phyloP scores from a whole-genome alignment of 2,113 vertebrate genomes.

The Monarcha castaneiventris region DNA sequence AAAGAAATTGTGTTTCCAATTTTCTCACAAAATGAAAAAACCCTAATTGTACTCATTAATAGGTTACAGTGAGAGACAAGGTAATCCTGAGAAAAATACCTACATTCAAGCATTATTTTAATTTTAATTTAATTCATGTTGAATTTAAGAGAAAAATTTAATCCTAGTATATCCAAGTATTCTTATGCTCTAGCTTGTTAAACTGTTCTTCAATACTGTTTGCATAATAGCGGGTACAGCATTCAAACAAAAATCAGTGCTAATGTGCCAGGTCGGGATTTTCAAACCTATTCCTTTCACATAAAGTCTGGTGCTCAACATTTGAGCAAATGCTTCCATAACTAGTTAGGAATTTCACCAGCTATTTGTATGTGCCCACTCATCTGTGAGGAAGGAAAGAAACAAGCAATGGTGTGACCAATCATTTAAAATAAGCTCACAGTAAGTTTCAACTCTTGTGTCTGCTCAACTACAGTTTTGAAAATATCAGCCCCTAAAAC shows the following conservation, averaged over 20 bases:
- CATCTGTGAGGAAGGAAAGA: neutral
- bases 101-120: neutral
- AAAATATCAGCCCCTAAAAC: neutral
- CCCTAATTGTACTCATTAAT: neutral
- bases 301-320: neutral
- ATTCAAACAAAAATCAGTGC: neutral
- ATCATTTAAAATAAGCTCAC: neutral
- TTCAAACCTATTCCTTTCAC: neutral
- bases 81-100: neutral
- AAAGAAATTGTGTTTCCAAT: neutral
- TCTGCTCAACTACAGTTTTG: neutral
- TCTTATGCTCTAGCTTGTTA: neutral
- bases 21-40: conserved; percentile 16
- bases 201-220: neutral
- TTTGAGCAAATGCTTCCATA: neutral
- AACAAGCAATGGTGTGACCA: neutral
- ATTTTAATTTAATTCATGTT: neutral
- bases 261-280: neutral
- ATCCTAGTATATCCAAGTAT: neutral
- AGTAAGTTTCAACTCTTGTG: neutral
- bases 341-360: neutral
- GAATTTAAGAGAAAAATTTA: neutral
- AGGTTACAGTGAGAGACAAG: neutral
- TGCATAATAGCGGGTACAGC: neutral
- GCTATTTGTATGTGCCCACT: neutral